Evolutionary conservation across 2,888 invertebrate species (phyloP), one percentile per base, ranked within the genome.

Genomic region (Chirona hameri): DNA sequence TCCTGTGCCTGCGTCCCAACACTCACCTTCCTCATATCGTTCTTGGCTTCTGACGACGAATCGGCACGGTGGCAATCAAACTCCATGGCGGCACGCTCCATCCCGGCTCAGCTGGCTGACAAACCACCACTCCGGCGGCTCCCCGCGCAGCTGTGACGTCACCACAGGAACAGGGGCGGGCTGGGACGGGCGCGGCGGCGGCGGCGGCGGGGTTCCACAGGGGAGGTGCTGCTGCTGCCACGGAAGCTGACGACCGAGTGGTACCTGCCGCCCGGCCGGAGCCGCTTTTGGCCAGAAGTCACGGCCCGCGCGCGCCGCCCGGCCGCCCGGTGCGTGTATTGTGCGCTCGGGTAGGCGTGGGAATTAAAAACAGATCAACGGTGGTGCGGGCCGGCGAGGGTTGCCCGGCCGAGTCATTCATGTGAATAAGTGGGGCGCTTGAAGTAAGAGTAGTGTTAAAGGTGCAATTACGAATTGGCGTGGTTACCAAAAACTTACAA

Each of bases 41-140:
- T 15, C 27, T 48, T 79, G 79, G 48, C n/a, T 48, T 79, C 79
- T 0, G 79, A 79, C 10, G 79, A 79, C 46, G 79, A 79, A 15
- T 79, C 79, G 79, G 79, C 79, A 14, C 48, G 46, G 12, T 79
- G 79, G 48, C 79, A 79, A 15, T 72, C 72, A 18, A 31, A 31
- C 18, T 72, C 39, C 12, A 21, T 7, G 18, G n/a, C 21, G 18
- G 72, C 31, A 2, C 39, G 18, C 72, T 72, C 72, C 72, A 72
- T 72, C 31, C 0, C 39, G 72, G 18, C 15, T 52, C 15, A 52
- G 18, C 52, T 18, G 52, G 18, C 52, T 18, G 52, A 52, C 12
- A 1, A 15, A 4, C 52, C 5, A 12, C 12, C 12, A 52, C 52
- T 52, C 18, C 15, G 52, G 12, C 52, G 15, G 12, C 52, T 52